These are phyloP conservation scores for Megaleporinus macrocephalus DNA, from an alignment of 2,113 vertebrate genomes.

Conservation along the genomic window DNA sequence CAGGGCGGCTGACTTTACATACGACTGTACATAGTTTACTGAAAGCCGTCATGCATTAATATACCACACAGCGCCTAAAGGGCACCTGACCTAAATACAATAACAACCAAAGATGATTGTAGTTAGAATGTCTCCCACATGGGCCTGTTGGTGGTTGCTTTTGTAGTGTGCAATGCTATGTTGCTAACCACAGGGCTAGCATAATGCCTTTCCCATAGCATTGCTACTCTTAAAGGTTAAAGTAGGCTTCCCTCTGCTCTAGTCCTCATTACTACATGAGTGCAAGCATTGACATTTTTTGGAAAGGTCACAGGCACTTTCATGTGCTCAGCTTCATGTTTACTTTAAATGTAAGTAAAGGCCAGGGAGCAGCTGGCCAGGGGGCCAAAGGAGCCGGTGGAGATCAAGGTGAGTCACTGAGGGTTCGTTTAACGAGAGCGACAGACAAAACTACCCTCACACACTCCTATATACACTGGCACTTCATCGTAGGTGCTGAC, in stretches of 20 bases:
- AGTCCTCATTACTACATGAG: conserved; percentile 56
- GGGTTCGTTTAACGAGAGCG: conserved; percentile 48
- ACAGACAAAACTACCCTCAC: conserved; percentile 29
- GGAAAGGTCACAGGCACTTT: conserved; percentile 67
- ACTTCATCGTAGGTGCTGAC: neutral
- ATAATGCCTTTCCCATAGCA: conserved; percentile 38
- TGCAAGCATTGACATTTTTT: conserved; percentile 61
- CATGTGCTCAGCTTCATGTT: conserved; percentile 65
- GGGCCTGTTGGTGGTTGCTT: neutral
- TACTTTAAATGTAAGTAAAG: conserved; percentile 55
- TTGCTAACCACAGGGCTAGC: conserved; percentile 46
- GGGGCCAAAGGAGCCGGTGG: conserved; percentile 51
- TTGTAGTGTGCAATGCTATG: conserved; percentile 31
- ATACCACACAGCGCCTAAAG: conserved; percentile 17
- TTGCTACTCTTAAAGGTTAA: conserved; percentile 55
- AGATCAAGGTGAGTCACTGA: conserved; percentile 56
- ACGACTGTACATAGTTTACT: conserved; percentile 17
- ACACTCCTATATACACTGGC: neutral
- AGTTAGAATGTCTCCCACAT: conserved; percentile 30
- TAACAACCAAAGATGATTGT: neutral
- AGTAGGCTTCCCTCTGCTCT: conserved; percentile 54
- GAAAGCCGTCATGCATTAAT: conserved; percentile 12
- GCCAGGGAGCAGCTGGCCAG: conserved; percentile 56
- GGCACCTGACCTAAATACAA: neutral
- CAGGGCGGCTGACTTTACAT: too few relatives aligned